Evolutionary conservation across 2,888 invertebrate species (phyloP), one percentile per base, ranked within the genome.

Genomic region (Troilus luridus): DNA sequence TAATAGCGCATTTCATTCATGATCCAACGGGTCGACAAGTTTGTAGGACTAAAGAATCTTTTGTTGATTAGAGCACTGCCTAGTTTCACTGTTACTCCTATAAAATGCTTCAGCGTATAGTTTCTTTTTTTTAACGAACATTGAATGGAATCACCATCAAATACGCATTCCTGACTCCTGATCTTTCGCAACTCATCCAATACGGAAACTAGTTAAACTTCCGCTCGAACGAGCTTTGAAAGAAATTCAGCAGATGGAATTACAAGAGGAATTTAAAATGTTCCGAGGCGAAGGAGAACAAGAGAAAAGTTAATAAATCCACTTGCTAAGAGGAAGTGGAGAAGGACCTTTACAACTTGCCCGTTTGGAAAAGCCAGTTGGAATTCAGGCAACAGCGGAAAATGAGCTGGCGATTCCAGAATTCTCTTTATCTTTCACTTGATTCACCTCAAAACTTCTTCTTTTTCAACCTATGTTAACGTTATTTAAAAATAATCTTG

Each of bases 231-330:
- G 17, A 77, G 27, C 41, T 77, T 41, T 41, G 1, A 77, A 11
- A 14, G 67, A 24, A 41, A 41, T 77, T 77, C 41, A 72, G 72
- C 72, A 77, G 72, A 77, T 77, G 72, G 72, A 85, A 85, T 85
- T 85, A 85, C 85, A 54, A n/a, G 21, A 56, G 56, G 85, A 85
- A 85, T 85, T 77, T 85, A 85, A 85, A 85, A 85, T 56, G 56
- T 56, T 58, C 56, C 10, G 41, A 10, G 19, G 12, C 6, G 11
- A 85, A n/a, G 21, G 77, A 21, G n/a, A n/a, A 56, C 56, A 85
- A n/a, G 11, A n/a, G 54, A 58, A 85, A 85, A 85, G 85, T 85
- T 85, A 85, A 85, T 85, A 85, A 56, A 85, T 85, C 56, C 56
- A n/a, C 21, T 21, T 0, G 54, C 85, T 56, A n/a, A 11, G 56